Conservation (phyloP, 2,888 invertebrate genomes). For the Lymantria dispar region DNA sequence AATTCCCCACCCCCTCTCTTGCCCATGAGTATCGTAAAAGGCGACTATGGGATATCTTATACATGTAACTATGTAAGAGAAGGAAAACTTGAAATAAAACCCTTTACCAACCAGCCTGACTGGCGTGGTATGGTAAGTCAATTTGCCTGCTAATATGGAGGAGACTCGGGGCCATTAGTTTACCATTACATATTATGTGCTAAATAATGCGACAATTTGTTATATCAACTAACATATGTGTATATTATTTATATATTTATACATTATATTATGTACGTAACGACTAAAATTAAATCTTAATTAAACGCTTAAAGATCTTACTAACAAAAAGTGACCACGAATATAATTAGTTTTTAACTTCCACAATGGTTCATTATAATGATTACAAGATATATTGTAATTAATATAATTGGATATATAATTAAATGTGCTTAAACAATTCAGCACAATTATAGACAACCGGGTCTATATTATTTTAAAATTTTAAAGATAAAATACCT, state of each 20-base stretch:
- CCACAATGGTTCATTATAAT: conserved; percentile 7
- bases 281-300: conserved; percentile 9
- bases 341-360: conserved; percentile 16
- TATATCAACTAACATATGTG: too few species aligned
- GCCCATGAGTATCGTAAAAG: too few species aligned
- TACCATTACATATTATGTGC: too few species aligned
- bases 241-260: neutral
- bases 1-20: too few species aligned
- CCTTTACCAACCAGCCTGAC: too few species aligned
- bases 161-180: too few species aligned
- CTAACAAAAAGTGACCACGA: conserved; percentile 6
- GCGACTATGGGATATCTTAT: too few species aligned
- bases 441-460: neutral
- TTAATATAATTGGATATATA: conserved; percentile 17
- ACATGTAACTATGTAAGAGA: too few species aligned
- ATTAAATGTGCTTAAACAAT: conserved; percentile 1
- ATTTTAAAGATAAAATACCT: neutral
- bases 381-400: conserved; percentile 8
- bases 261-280: conserved; percentile 1
- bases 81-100: too few species aligned
- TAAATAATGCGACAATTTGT: too few species aligned
- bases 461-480: neutral
- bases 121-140: too few species aligned
- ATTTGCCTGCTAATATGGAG: too few species aligned
- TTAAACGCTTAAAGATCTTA: conserved; percentile 6